These are phyloP conservation scores for Ceryle rudis DNA, from an alignment of 2,797 vertebrate species.

Conservation along the genomic window DNA sequence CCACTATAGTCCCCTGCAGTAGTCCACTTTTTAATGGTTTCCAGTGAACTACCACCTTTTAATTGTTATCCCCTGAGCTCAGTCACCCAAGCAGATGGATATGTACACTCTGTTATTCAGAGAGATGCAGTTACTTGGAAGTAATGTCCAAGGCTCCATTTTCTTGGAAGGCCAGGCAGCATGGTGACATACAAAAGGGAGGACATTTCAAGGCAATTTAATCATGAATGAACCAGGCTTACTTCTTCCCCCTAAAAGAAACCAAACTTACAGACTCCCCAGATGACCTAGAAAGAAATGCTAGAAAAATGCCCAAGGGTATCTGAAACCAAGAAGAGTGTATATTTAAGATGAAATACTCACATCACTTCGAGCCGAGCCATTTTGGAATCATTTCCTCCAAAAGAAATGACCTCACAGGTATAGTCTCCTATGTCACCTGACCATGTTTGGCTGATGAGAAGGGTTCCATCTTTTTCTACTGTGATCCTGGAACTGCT, in stretches of 20 bases:
- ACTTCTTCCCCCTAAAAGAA: not conserved
- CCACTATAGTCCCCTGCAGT: not conserved
- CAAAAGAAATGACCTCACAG: constrained; percentile 88
- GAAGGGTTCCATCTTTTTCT: constrained; percentile 86
- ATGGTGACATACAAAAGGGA: not conserved
- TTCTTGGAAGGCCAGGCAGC: not conserved
- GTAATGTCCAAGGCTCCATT: not conserved
- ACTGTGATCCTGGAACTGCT: constrained; percentile 87
- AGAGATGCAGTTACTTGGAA: not conserved
- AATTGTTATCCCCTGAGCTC: not conserved
- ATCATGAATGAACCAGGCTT: not conserved
- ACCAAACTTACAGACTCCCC: not conserved
- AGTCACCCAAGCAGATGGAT: not conserved
- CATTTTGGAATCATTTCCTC: constrained; percentile 88
- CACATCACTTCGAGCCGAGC: constrained; percentile 96
- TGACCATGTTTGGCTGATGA: constrained; percentile 96
- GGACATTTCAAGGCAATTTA: not conserved
- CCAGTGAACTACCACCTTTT: not conserved
- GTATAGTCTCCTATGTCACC: constrained; percentile 97
- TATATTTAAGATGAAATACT: constrained; percentile 59
- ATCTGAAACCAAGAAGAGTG: accelerated
- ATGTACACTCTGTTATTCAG: accelerated
- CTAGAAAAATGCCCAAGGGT: not conserved
- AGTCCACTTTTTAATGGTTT: not conserved
- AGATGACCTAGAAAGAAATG: not conserved